Evolutionary conservation across 1,140 invertebrate genomes (phyloP).

Genomic region (Cryptotermes secundus): DNA sequence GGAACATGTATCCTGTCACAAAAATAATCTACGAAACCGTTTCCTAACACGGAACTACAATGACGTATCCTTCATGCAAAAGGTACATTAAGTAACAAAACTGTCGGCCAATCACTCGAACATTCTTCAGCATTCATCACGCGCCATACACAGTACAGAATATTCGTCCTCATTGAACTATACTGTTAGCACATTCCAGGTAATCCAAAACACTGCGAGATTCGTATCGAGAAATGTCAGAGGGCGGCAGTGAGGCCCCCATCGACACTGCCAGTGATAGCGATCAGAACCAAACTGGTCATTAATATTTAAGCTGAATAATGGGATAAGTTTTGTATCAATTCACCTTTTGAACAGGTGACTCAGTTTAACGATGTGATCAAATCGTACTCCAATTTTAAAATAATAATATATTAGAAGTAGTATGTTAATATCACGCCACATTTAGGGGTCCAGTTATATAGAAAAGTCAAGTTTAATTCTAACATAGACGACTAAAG

Average conservation of each 20-base stretch:
- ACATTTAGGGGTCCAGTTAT: background rate
- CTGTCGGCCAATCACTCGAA: too few species aligned
- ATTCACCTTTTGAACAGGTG: background rate
- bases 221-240: too few species aligned
- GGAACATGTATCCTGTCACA: too few species aligned
- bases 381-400: conserved; percentile 8
- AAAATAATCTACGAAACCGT: too few species aligned
- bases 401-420: background rate
- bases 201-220: background rate
- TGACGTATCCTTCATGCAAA: too few species aligned
- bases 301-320: background rate
- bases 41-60: too few species aligned
- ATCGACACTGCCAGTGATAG: background rate
- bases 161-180: background rate
- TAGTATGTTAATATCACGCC: background rate
- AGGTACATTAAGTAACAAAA: too few species aligned
- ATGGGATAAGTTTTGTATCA: background rate
- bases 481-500: too few species aligned
- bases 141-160: too few species aligned
- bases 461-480: background rate
- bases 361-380: background rate
- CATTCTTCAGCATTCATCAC: too few species aligned
- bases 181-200: background rate
- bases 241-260: background rate
- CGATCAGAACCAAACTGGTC: background rate